Conservation (phyloP, 2,113 vertebrate genomes). For the Potamarius usumacintae region DNA sequence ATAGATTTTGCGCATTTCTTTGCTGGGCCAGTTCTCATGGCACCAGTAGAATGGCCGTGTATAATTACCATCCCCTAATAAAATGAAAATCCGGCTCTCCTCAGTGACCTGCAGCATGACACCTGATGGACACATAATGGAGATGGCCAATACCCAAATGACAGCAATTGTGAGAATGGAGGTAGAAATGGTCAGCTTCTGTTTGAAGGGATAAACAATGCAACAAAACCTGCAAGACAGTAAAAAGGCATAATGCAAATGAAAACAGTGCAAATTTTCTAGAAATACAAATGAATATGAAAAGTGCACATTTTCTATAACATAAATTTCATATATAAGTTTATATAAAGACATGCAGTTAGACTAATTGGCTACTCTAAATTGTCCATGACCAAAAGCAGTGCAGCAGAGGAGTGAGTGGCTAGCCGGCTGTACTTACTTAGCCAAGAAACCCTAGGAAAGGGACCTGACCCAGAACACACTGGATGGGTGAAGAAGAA, state of each 20-base stretch:
- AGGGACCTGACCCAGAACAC: too few species aligned
- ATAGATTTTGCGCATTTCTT: conserved; percentile 87
- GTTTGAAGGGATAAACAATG: conserved; percentile 87
- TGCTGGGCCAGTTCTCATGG: conserved; percentile 86
- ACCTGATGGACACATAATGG: conserved; percentile 87
- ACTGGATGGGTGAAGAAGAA: too few species aligned
- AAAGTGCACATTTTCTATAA: too few species aligned
- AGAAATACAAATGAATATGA: not conserved
- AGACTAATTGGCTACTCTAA: too few species aligned
- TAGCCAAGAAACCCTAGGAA: too few species aligned
- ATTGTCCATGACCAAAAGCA: too few species aligned
- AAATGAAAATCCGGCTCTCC: conserved; percentile 77
- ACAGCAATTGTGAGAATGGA: conserved; percentile 74
- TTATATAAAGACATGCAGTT: too few species aligned
- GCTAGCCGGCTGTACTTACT: too few species aligned
- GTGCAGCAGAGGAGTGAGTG: too few species aligned
- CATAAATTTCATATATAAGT: too few species aligned
- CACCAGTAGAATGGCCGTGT: conserved; percentile 85
- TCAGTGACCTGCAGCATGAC: conserved; percentile 85
- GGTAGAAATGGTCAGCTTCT: conserved; percentile 78
- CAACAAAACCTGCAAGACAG: conserved; percentile 79
- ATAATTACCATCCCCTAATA: conserved; percentile 66
- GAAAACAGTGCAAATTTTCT: not conserved
- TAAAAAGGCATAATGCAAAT: not conserved
- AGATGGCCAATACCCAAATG: conserved; percentile 85